Percentiles rank a stretch among this genome's conserved stretches.
phyloP scores from a whole-genome alignment of 1,140 invertebrate species.

The Drosophila elegans region DNA sequence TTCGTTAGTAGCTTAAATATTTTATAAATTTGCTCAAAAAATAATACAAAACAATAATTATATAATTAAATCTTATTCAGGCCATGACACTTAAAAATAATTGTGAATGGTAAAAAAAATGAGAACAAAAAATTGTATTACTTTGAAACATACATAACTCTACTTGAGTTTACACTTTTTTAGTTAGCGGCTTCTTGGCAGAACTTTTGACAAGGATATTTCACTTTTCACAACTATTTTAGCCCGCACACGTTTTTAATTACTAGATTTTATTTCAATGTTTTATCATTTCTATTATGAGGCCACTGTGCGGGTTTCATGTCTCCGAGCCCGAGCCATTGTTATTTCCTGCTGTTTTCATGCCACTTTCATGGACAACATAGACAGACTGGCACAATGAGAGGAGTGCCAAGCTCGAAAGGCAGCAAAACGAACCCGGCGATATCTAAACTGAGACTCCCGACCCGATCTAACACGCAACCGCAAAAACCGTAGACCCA shows the following conservation, averaged over 20 bases:
- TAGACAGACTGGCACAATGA: constrained; percentile 32
- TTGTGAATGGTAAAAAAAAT: no score
- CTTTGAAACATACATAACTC: no score
- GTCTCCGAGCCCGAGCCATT: constrained; percentile 37
- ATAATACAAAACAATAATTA: no score
- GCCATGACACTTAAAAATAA: no score
- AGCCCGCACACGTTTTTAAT: not conserved
- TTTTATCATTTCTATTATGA: not conserved
- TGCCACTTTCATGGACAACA: constrained; percentile 65
- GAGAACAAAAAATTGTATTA: no score
- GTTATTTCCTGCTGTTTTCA: constrained; percentile 66
- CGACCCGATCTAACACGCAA: constrained; percentile 39
- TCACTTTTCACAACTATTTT: no score
- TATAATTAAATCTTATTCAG: no score
- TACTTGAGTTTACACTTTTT: no score
- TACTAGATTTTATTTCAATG: not conserved
- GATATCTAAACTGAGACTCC: constrained; percentile 33
- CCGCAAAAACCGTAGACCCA: constrained; percentile 52
- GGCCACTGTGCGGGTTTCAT: constrained; percentile 42
- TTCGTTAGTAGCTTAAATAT: no score
- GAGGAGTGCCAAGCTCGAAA: constrained; percentile 59
- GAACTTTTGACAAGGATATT: no score
- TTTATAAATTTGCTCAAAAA: no score
- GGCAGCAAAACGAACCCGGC: constrained; percentile 31
- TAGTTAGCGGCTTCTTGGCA: no score